These are phyloP conservation scores for Furcula furcula DNA, from an alignment of 2,888 invertebrate genomes.

Conservation along the genomic window DNA sequence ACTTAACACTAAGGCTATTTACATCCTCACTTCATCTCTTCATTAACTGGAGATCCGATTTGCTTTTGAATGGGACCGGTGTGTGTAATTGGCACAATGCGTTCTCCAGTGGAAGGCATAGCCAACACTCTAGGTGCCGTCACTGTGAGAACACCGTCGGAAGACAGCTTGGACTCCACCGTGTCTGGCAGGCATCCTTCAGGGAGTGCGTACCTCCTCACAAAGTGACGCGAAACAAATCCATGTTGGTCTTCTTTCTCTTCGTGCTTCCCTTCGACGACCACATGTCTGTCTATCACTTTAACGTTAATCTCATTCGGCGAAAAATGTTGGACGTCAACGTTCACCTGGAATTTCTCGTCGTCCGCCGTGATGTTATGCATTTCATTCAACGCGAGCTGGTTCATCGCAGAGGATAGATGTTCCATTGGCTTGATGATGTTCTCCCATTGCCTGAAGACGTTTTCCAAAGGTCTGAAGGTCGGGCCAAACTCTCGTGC, in stretches of 20 bases:
- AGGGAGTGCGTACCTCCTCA: slow-evolving; percentile 87
- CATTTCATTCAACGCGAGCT: slow-evolving; percentile 62
- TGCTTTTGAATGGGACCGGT: slow-evolving; percentile 79
- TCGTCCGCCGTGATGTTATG: slow-evolving; percentile 71
- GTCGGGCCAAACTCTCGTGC: slow-evolving; percentile 32
- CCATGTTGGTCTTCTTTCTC: slow-evolving; percentile 89
- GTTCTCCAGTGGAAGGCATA: slow-evolving; percentile 71
- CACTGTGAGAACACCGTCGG: slow-evolving; percentile 88
- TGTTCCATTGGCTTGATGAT: slow-evolving; percentile 54
- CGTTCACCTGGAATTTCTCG: slow-evolving; percentile 84
- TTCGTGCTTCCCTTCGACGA: slow-evolving; percentile 89
- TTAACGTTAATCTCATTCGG: slow-evolving; percentile 90
- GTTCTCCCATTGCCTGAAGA: slow-evolving; percentile 37
- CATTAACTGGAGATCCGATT: slow-evolving; percentile 27
- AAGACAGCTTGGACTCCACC: slow-evolving; percentile 87
- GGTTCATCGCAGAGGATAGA: slow-evolving; percentile 51
- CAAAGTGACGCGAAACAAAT: slow-evolving; percentile 86
- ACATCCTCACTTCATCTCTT: slow-evolving; percentile 10
- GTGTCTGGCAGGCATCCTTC: slow-evolving; percentile 86
- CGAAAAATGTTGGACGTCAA: slow-evolving; percentile 89
- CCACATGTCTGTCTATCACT: slow-evolving; percentile 84
- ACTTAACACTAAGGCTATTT: slow-evolving; percentile 15
- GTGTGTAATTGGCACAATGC: slow-evolving; percentile 82
- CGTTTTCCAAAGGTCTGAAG: slow-evolving; percentile 39
- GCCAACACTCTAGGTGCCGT: slow-evolving; percentile 83